Base-by-base conservation (phyloP, 1,140 invertebrate species). In the Papilio helenus region DNA sequence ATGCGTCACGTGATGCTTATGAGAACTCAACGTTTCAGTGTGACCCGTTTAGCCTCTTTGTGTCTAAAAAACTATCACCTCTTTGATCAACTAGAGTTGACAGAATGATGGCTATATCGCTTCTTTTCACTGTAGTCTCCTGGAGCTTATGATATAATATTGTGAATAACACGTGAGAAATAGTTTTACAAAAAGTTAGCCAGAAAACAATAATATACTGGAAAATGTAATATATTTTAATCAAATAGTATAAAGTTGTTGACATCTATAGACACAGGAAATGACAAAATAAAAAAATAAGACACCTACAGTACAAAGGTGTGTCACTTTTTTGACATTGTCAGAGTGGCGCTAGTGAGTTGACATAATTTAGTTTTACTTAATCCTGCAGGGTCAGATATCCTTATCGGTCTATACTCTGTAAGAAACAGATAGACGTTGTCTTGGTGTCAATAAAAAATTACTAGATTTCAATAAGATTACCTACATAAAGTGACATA, bases 1-100 rank as follows among this genome's bases (percentile, higher is more conserved):
- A 72, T 72, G 71, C 29, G 71, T 72, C 71, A 72, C 61, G 26
- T 12, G 26, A 29, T 26, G 26, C 26, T 68, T 68, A 68, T 68
- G 58, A 61, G 58, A 26, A 61, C 12, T 68, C 1, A 34, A 68
- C 26, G 23, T 29, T 29, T 29, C 26, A 61, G 20, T 68, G 26
- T 68, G 26, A 29, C 61, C 61, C 16, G 0, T 68, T 29, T 34
- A 29, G 61, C 26, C 14, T 68, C 61, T 68, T 34, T 68, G 14
- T 68, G 14, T 16, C 12, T 68, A 34, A 68, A 68, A 68, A 61
- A 23, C 61, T 68, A 8, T 16, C 3, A 14, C 14, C 12, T 68
- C 26, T 68, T 68, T 68, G 26, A 68, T 29, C 61, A 29, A 68
- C 12, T 68, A 2, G 26, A 34, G 61, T 29, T 34, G 23, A 34